Evolutionary conservation across 2,888 invertebrate species (phyloP).

Genomic region (Campoplex nolae): DNA sequence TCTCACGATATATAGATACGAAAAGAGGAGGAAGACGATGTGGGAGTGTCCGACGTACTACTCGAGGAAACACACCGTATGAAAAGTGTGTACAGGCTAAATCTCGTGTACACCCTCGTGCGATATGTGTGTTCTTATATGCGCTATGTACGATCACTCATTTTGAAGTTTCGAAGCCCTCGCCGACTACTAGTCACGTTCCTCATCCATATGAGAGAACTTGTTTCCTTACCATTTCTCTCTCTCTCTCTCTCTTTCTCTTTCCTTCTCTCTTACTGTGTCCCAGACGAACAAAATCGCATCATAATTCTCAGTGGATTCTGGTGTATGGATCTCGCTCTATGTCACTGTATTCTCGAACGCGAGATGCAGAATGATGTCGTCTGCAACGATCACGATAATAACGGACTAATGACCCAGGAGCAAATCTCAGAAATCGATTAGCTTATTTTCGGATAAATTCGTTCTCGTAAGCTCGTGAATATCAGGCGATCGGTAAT

Average conservation of each 20-base stretch:
- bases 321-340: slow-evolving; percentile 47
- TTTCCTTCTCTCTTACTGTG: background rate
- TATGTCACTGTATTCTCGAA: slow-evolving; percentile 25
- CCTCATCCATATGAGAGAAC: slow-evolving; percentile 53
- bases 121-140: slow-evolving; percentile 44
- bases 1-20: slow-evolving; percentile 57
- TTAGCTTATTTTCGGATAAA: background rate
- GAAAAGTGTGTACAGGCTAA: slow-evolving; percentile 54
- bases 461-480: background rate
- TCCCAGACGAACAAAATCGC: slow-evolving; percentile 29
- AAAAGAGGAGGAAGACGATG: slow-evolving; percentile 76
- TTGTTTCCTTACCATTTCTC: slow-evolving; percentile 47
- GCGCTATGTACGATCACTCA: slow-evolving; percentile 79
- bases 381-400: slow-evolving; percentile 38
- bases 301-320: slow-evolving; percentile 56
- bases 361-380: slow-evolving; percentile 41
- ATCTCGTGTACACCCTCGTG: slow-evolving; percentile 47
- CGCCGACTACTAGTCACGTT: slow-evolving; percentile 50
- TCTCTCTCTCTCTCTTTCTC: slow-evolving; percentile 21
- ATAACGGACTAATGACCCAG: slow-evolving; percentile 29
- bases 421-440: slow-evolving; percentile 20
- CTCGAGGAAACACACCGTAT: slow-evolving; percentile 26
- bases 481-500: background rate
- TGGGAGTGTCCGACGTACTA: slow-evolving; percentile 81
- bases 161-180: slow-evolving; percentile 78